Conservation (phyloP, 1,140 invertebrate genomes). For the Gonatopus flavifemur region DNA sequence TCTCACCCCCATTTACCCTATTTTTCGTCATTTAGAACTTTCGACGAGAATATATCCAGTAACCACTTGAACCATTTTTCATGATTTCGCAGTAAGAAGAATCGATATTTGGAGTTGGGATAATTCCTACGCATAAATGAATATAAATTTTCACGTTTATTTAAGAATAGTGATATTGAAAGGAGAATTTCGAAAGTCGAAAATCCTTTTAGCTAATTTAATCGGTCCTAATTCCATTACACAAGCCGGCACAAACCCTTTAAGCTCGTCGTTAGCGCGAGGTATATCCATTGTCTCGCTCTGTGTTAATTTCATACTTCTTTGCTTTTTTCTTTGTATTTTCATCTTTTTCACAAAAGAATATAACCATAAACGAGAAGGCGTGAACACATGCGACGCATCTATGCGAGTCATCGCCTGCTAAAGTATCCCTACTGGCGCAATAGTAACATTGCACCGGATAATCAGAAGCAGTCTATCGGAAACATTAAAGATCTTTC, state of each 20-base stretch:
- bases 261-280: constrained; percentile 12
- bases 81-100: too few species aligned
- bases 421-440: neutral
- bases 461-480: constrained; percentile 21
- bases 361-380: constrained; percentile 8
- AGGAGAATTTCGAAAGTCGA: too few species aligned
- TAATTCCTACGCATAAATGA: too few species aligned
- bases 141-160: too few species aligned
- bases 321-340: constrained; percentile 21
- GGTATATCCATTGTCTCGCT: constrained; percentile 24
- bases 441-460: too few species aligned
- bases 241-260: constrained; percentile 16
- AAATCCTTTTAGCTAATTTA: constrained; percentile 39
- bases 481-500: constrained; percentile 37
- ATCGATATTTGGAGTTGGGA: too few species aligned
- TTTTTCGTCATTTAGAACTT: too few species aligned
- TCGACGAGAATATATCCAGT: too few species aligned
- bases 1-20: too few species aligned
- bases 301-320: constrained; percentile 27
- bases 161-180: too few species aligned
- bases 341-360: constrained; percentile 10
- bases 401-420: neutral
- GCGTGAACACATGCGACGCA: neutral
- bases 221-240: constrained; percentile 34
- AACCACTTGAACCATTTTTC: too few species aligned